Evolutionary conservation across 1,140 invertebrate species (phyloP).

Genomic region (Venturia canescens): DNA sequence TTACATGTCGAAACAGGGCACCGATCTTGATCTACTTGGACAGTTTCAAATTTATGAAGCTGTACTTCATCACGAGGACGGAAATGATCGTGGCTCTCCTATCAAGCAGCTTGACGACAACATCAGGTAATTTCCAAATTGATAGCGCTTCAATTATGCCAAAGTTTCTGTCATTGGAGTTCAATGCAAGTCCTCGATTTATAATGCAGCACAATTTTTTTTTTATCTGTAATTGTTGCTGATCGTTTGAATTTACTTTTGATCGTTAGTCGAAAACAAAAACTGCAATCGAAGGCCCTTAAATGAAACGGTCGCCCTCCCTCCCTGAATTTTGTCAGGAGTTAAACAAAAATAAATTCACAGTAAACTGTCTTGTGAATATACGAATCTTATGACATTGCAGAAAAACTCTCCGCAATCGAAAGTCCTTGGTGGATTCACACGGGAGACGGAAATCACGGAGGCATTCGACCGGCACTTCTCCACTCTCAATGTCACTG

Average conservation of each 20-base stretch:
- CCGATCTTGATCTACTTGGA: slow-evolving; percentile 93
- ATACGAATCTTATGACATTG: background rate
- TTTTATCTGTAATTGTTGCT: background rate
- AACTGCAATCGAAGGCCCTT: no score
- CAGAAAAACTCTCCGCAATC: slow-evolving; percentile 85
- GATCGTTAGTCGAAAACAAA: background rate
- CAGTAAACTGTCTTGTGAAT: background rate
- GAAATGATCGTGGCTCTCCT: slow-evolving; percentile 83
- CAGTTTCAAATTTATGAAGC: slow-evolving; percentile 98
- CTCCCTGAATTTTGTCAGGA: background rate
- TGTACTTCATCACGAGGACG: slow-evolving; percentile 93
- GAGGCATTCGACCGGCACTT: slow-evolving; percentile 84
- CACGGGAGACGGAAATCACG: slow-evolving; percentile 86
- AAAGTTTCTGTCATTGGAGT: background rate
- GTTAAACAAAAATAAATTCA: background rate
- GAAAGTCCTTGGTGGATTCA: slow-evolving; percentile 81
- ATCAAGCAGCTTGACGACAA: slow-evolving; percentile 88
- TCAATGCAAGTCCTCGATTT: background rate
- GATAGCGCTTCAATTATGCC: background rate
- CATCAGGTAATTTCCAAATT: slow-evolving; percentile 77
- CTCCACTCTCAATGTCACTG: slow-evolving; percentile 76
- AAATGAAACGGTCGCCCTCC: no score
- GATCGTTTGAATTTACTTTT: slow-evolving; percentile 3
- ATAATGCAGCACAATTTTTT: slow-evolving; percentile 6
- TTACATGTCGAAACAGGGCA: slow-evolving; percentile 95